phyloP scores from a whole-genome alignment of 2,888 invertebrate genomes.

The Phaonia tiefii region DNA sequence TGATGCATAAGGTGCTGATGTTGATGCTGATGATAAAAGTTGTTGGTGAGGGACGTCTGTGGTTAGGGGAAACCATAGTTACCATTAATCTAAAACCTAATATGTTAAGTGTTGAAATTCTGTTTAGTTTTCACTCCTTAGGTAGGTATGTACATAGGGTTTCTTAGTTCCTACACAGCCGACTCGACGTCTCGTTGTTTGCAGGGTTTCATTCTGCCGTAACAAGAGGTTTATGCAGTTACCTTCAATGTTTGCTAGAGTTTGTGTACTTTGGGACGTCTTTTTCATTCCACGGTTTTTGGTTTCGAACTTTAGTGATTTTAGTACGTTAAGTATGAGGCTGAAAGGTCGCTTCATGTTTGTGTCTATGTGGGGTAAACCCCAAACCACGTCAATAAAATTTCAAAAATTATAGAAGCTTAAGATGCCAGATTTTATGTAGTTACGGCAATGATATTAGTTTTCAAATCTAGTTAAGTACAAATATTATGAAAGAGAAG shows the following conservation, averaged over 20 bases:
- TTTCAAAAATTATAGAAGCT: slow-evolving; percentile 46
- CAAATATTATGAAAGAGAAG: too few relatives aligned
- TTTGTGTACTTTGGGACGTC: slow-evolving; percentile 3
- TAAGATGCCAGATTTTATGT: slow-evolving; percentile 49
- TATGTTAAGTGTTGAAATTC: slow-evolving; percentile 56
- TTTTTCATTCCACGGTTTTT: not conserved
- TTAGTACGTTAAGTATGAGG: not conserved
- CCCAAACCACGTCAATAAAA: slow-evolving; percentile 46
- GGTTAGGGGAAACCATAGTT: slow-evolving; percentile 29
- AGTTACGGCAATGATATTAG: slow-evolving; percentile 41
- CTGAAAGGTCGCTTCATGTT: not conserved
- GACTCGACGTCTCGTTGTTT: not conserved
- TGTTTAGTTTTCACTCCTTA: slow-evolving; percentile 53
- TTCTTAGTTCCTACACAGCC: too few relatives aligned
- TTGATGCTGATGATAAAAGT: not conserved
- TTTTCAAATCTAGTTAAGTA: slow-evolving; percentile 34
- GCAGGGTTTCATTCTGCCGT: slow-evolving; percentile 33
- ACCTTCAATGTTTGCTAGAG: slow-evolving; percentile 38
- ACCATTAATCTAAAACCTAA: slow-evolving; percentile 54
- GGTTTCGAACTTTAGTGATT: not conserved
- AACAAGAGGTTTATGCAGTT: slow-evolving; percentile 49
- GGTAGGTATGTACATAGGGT: not conserved
- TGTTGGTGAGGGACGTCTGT: not conserved
- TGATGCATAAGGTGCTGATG: not conserved
- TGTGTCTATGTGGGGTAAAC: slow-evolving; percentile 23